Evolutionary conservation across 2,888 invertebrate species (phyloP).

Genomic region (Seladonia tumulorum): DNA sequence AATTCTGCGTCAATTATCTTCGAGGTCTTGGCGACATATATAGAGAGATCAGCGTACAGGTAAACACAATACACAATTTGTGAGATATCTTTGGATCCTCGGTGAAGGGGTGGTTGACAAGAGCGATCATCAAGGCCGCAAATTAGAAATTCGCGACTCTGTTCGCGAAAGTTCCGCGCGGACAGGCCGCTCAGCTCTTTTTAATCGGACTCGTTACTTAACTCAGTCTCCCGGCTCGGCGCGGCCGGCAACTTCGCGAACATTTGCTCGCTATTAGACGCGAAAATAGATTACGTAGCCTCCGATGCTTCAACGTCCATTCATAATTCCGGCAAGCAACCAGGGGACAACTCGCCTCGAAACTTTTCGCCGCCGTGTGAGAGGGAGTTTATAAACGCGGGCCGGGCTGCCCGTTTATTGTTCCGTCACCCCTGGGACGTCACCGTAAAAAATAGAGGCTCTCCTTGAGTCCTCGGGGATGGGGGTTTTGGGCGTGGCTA

Average conservation of each 20-base stretch:
- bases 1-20: too few species aligned
- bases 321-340: conserved; percentile 55
- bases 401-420: conserved; percentile 64
- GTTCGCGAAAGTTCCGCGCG: background rate
- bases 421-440: conserved; percentile 63
- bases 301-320: conserved; percentile 41
- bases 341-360: conserved; percentile 28
- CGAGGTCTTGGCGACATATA: too few species aligned
- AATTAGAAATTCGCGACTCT: background rate
- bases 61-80: too few species aligned
- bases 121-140: background rate
- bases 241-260: background rate
- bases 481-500: conserved; percentile 54
- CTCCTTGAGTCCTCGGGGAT: background rate
- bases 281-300: conserved; percentile 41
- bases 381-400: conserved; percentile 55
- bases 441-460: conserved; percentile 52
- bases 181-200: background rate
- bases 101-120: background rate
- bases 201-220: background rate
- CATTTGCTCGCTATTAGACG: conserved; percentile 18
- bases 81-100: too few species aligned
- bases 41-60: too few species aligned
- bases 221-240: background rate
- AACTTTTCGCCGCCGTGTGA: conserved; percentile 26